phyloP scores from a whole-genome alignment of 2,797 vertebrate genomes.

The Poeciliopsis paucimaculata region DNA sequence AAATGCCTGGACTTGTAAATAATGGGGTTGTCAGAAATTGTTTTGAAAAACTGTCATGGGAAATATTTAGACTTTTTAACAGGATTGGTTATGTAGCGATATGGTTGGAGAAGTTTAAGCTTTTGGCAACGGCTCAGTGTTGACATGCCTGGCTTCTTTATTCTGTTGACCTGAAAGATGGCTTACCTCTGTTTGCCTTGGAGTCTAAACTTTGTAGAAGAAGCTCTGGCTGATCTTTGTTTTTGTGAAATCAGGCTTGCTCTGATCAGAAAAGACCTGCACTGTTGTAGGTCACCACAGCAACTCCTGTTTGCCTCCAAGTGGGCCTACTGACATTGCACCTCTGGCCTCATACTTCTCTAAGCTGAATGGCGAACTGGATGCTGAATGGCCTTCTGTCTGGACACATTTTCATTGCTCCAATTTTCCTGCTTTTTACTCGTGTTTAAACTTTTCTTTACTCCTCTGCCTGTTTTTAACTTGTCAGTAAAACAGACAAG shows the following conservation, averaged over 20 bases:
- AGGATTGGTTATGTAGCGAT: constrained; percentile 13
- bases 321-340: constrained; percentile 69
- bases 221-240: constrained; percentile 55
- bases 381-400: constrained; percentile 41
- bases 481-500: neutral
- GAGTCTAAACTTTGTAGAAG: constrained; percentile 32
- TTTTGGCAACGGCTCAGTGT: constrained; percentile 56
- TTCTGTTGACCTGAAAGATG: constrained; percentile 47
- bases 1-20: constrained; percentile 38
- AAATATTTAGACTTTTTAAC: constrained; percentile 11
- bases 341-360: constrained; percentile 58
- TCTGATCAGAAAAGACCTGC: constrained; percentile 70
- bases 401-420: neutral
- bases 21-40: constrained; percentile 35
- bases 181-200: constrained; percentile 40
- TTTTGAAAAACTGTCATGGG: constrained; percentile 40
- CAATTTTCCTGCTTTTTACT: constrained; percentile 21
- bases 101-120: constrained; percentile 39
- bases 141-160: constrained; percentile 52
- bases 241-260: constrained; percentile 73
- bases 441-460: constrained; percentile 33
- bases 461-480: neutral
- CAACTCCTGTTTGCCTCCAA: constrained; percentile 78
- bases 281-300: constrained; percentile 74
- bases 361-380: constrained; percentile 49